A percentile compares a stretch with the other conserved stretches of the same genome.
Conservation (phyloP, 2,888 invertebrate genomes). For the Priocnemis perturbator region DNA sequence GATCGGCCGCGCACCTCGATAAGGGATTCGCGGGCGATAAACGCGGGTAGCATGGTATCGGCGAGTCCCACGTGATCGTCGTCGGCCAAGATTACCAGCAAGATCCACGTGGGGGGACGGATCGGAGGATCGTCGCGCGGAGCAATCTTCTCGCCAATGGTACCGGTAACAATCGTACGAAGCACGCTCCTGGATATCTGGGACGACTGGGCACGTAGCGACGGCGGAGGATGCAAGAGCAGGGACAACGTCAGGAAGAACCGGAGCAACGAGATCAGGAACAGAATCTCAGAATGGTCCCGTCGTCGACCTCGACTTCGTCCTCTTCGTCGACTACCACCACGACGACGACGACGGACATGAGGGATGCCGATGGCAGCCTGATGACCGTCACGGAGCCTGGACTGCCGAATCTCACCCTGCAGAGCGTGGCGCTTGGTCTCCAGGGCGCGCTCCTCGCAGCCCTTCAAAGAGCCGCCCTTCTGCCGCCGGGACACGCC, state of each 20-base stretch:
- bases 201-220: constrained; percentile 34
- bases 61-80: constrained; percentile 20
- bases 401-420: constrained; percentile 65
- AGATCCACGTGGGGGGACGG: constrained; percentile 1
- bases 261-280: constrained; percentile 46
- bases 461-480: constrained; percentile 88
- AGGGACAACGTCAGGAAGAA: constrained; percentile 49
- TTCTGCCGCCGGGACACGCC: constrained; percentile 88
- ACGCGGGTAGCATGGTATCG: constrained; percentile 31
- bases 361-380: constrained; percentile 47
- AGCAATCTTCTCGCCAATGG: constrained; percentile 48
- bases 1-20: too few relatives aligned
- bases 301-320: constrained; percentile 41
- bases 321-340: constrained; percentile 27
- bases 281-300: constrained; percentile 46
- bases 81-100: neutral
- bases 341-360: constrained; percentile 29
- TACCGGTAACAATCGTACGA: constrained; percentile 32
- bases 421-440: constrained; percentile 87
- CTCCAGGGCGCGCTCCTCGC: constrained; percentile 91
- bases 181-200: constrained; percentile 41
- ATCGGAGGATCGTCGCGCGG: neutral
- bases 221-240: constrained; percentile 59
- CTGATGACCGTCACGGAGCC: constrained; percentile 43
- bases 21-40: too few relatives aligned